Percentiles rank a stretch among this genome's conserved stretches.
These are phyloP conservation scores for Drosophila lacteicornis DNA, from an alignment of 1,140 invertebrate genomes.

Conservation along the genomic window DNA sequence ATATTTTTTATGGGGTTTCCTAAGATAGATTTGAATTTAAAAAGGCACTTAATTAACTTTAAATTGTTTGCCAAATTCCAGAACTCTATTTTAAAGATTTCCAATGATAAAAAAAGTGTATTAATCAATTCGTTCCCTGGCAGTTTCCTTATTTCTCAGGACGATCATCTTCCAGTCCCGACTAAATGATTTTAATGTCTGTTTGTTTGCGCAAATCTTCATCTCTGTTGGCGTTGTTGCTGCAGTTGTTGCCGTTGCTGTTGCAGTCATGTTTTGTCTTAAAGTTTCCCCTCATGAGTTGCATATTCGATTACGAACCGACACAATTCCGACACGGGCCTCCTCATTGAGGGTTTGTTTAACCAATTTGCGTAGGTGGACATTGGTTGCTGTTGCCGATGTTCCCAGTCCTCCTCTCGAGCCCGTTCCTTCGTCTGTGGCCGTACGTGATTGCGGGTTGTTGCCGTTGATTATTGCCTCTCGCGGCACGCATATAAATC, in stretches of 20 bases:
- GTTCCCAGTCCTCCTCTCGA: background rate
- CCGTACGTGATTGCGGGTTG: slow-evolving; percentile 59
- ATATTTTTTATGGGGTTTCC: too few species aligned
- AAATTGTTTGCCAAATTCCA: background rate
- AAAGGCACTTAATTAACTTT: background rate
- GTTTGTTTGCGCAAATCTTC: slow-evolving; percentile 64
- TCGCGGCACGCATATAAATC: slow-evolving; percentile 72
- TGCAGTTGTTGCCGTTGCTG: slow-evolving; percentile 20
- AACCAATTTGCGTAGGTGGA: slow-evolving; percentile 71
- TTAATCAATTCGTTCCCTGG: background rate
- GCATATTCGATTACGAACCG: slow-evolving; percentile 54
- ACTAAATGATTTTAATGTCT: slow-evolving; percentile 50
- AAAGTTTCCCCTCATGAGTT: slow-evolving; percentile 51
- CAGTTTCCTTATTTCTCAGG: background rate
- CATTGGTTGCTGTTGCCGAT: slow-evolving; percentile 43
- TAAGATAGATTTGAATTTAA: too few species aligned
- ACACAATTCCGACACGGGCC: slow-evolving; percentile 32
- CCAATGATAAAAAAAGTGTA: background rate
- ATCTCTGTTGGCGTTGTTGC: slow-evolving; percentile 5
- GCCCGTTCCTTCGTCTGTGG: slow-evolving; percentile 5
- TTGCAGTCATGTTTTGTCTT: slow-evolving; percentile 48
- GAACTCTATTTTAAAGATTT: too few species aligned
- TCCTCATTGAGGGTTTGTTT: slow-evolving; percentile 54
- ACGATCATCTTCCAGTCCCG: slow-evolving; percentile 10
- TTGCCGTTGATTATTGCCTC: slow-evolving; percentile 74